phyloP scores from a whole-genome alignment of 2,888 invertebrate species.

The Eustalomyia histrio region DNA sequence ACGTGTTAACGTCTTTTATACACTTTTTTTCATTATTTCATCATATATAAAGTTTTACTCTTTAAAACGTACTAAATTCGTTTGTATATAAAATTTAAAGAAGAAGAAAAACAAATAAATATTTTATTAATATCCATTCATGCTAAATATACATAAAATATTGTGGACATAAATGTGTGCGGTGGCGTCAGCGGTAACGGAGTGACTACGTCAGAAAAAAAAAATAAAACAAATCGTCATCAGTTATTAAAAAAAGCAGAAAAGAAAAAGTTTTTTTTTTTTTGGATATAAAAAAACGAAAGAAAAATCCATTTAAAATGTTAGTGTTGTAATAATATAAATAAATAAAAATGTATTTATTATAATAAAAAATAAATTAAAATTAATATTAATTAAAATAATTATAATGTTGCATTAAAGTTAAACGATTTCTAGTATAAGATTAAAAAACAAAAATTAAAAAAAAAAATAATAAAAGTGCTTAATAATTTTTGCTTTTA shows the following conservation, averaged over 20 bases:
- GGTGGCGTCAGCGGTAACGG: slow-evolving; percentile 22
- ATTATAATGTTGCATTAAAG: neutral
- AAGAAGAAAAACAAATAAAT: neutral
- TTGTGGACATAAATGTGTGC: slow-evolving; percentile 22
- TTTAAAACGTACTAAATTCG: slow-evolving; percentile 24
- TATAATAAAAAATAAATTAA: slow-evolving; percentile 11
- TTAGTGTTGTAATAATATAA: slow-evolving; percentile 39
- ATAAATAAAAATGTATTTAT: slow-evolving; percentile 10
- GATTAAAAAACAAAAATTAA: neutral
- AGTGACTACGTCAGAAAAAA: slow-evolving; percentile 56
- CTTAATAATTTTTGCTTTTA: neutral
- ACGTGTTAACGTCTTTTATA: slow-evolving; percentile 48
- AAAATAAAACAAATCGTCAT: slow-evolving; percentile 34
- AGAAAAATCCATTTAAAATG: slow-evolving; percentile 41
- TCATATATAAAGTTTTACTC: slow-evolving; percentile 9
- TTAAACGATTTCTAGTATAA: neutral
- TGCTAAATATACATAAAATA: slow-evolving; percentile 38
- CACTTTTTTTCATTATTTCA: slow-evolving; percentile 1
- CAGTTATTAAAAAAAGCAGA: slow-evolving; percentile 19
- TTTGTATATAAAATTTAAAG: slow-evolving; percentile 7
- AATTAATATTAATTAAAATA: slow-evolving; percentile 12
- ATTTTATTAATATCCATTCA: slow-evolving; percentile 32
- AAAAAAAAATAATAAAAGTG: neutral
- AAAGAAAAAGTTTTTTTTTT: slow-evolving; percentile 28
- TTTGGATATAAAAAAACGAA: slow-evolving; percentile 34